Percentiles rank a stretch among this genome's conserved stretches.
phyloP scores from a whole-genome alignment of 1,140 invertebrate species.

The Pissodes strobi region DNA sequence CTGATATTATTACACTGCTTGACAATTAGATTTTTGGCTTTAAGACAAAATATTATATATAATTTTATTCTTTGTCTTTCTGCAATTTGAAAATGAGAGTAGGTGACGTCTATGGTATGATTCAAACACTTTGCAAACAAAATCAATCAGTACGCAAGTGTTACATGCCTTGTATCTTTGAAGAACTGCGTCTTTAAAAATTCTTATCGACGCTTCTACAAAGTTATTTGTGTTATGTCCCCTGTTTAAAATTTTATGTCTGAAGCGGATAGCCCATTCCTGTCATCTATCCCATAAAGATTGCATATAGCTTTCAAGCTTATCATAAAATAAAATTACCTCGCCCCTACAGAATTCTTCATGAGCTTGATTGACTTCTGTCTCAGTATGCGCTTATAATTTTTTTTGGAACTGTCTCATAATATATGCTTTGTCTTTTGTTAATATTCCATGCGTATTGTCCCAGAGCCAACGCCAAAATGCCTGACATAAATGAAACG shows the following conservation, averaged over 20 bases:
- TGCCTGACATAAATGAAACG: too few relatives aligned
- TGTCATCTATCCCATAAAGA: not conserved
- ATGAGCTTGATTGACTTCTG: constrained; percentile 7
- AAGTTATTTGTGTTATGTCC: too few relatives aligned
- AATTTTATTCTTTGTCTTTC: constrained; percentile 13
- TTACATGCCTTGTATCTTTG: constrained; percentile 22
- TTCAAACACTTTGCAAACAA: constrained; percentile 13
- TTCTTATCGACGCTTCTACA: constrained; percentile 13
- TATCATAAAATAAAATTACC: not conserved
- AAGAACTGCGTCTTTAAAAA: too few relatives aligned
- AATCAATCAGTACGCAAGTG: constrained; percentile 7
- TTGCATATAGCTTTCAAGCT: not conserved
- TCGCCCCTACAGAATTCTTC: constrained; percentile 10
- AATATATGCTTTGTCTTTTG: constrained; percentile 12
- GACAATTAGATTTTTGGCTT: not conserved
- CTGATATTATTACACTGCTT: constrained; percentile 9
- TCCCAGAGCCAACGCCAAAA: constrained; percentile 25
- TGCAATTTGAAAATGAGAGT: constrained; percentile 7
- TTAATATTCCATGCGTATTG: constrained; percentile 3
- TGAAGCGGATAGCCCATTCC: not conserved
- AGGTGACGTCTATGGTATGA: constrained; percentile 20
- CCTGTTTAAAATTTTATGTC: constrained; percentile 17
- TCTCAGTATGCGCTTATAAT: constrained; percentile 20
- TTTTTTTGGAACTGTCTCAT: constrained; percentile 15
- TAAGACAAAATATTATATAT: constrained; percentile 1